Percentiles rank a stretch among this genome's conserved stretches.
phyloP scores from a whole-genome alignment of 2,797 vertebrate species.

The Pantherophis vulpinus region DNA sequence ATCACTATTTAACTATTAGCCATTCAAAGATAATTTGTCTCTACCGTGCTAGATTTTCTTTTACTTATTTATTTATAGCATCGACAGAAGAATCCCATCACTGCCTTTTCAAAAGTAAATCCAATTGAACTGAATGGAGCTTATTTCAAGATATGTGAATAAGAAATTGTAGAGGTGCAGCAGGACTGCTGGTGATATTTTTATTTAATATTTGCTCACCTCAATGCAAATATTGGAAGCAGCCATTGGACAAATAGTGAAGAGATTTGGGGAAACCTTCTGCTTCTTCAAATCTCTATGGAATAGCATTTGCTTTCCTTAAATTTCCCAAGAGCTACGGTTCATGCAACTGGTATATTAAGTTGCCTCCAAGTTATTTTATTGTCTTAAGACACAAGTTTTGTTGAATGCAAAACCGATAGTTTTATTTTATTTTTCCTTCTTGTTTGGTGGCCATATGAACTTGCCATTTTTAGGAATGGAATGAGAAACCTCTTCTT shows the following conservation, averaged over 20 bases:
- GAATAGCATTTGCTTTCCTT: not conserved
- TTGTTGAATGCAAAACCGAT: not conserved
- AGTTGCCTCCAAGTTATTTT: not conserved
- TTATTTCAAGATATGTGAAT: not conserved
- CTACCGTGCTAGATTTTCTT: not conserved
- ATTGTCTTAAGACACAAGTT: not conserved
- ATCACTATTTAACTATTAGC: not conserved
- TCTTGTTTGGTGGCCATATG: not conserved
- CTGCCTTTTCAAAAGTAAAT: not conserved
- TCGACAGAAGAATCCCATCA: not conserved
- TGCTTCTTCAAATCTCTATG: not conserved
- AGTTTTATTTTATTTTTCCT: not conserved
- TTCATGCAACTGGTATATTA: not conserved
- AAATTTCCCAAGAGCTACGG: not conserved
- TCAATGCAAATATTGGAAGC: not conserved
- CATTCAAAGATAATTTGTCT: slow-evolving; percentile 16
- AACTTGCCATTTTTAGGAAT: not conserved
- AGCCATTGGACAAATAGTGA: not conserved
- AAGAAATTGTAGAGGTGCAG: not conserved
- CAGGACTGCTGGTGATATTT: not conserved
- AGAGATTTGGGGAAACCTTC: not conserved
- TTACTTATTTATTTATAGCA: not conserved
- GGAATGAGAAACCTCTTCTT: not conserved
- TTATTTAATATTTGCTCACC: not conserved
- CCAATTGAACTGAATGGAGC: not conserved